These are phyloP conservation scores for Thunnus thynnus DNA, from an alignment of 2,113 vertebrate species.

Conservation along the genomic window DNA sequence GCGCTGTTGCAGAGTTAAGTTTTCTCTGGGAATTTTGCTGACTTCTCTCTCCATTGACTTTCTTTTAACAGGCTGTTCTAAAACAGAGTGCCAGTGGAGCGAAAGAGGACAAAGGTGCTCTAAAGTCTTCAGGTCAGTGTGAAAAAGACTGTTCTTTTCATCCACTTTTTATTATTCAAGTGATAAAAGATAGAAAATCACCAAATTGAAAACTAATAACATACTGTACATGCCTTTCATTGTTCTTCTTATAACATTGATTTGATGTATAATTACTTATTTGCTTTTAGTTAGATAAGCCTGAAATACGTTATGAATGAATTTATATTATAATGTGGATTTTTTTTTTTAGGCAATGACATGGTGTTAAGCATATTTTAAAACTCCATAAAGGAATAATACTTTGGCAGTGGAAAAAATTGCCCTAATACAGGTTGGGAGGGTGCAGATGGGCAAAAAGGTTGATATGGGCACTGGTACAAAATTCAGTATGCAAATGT, in stretches of 20 bases:
- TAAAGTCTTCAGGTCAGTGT: constrained; percentile 73
- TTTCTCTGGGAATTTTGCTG: constrained; percentile 36
- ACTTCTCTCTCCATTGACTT: constrained; percentile 41
- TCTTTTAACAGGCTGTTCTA: constrained; percentile 78
- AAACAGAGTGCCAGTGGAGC: constrained; percentile 65
- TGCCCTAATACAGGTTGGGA: not conserved
- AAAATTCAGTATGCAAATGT: constrained; percentile 5
- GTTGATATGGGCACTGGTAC: not conserved
- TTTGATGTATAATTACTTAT: constrained; percentile 4
- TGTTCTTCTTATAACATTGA: not conserved
- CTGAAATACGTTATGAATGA: not conserved
- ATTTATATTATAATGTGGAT: not conserved
- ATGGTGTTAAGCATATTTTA: not conserved
- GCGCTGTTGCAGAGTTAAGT: constrained; percentile 14
- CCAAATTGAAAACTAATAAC: not conserved
- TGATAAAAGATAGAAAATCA: not conserved
- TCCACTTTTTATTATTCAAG: not conserved
- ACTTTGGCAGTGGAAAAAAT: not conserved
- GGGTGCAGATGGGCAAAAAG: not conserved
- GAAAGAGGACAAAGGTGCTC: constrained; percentile 58
- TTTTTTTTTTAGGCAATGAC: not conserved
- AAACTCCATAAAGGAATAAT: not conserved
- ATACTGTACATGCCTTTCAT: not conserved
- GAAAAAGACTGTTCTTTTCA: not conserved
- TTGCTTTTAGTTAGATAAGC: not conserved